Evolutionary conservation across 2,888 invertebrate genomes (phyloP), one percentile per base, ranked within the genome.

Genomic region (Agrochola lychnidis): DNA sequence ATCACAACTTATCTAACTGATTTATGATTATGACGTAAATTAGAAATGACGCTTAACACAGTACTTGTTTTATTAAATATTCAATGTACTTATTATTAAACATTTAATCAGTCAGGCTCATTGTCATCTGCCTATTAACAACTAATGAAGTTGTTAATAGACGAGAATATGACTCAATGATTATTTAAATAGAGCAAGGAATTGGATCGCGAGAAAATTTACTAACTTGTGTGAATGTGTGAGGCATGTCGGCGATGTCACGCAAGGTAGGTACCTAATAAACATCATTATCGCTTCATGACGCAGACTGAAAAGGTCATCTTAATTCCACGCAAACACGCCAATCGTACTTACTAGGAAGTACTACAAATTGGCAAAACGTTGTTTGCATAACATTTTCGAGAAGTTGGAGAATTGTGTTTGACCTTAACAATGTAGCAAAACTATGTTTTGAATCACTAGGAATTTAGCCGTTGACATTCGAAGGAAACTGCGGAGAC

Each of bases 211-310:
- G 89, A 90, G 89, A 90, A 92, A 91, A 90, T 91, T 93, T 86
- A 91, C 94, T 90, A 89, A 87, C 84, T 88, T 85, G 88, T 93
- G 93, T 90, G 91, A 93, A 94, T 89, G 89, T 90, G 92, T 89
- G 83, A 90, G 88, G 84, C 92, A 90, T 89, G 90, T 82, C 88
- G 87, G 85, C 90, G 84, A 81, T 89, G 91, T 88, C 93, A 91
- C 90, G 89, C 92, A 91, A 82, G 82, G 89, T 86, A 82, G 82
- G 89, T 86, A 90, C 85, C 91, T 94, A 94, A 94, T 91, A 90
- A 91, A 90, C 90, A 91, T 90, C 88, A 93, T 94, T 94, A 94
- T 90, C 91, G 87, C 86, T 53, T 87, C 86, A 78, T 92, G 92
- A 90, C 90, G 91, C 88, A 90, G 75, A 80, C 79, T 87, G 79